Conservation (phyloP, 1,140 invertebrate genomes). For the Panulirus ornatus region DNA sequence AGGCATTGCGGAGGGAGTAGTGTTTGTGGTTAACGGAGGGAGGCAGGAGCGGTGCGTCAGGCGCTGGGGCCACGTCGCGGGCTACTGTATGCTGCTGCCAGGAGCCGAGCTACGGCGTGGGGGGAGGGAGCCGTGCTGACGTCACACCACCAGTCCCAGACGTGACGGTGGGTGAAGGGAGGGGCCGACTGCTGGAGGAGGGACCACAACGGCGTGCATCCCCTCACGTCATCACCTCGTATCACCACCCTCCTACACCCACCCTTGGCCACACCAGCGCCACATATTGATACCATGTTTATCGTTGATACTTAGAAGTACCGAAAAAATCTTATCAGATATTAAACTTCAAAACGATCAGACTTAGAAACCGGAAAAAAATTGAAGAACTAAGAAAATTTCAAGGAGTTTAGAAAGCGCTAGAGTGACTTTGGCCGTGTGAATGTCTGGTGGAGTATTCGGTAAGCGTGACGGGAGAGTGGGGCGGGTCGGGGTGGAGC, state of each 20-base stretch:
- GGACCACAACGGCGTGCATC: conserved; percentile 11
- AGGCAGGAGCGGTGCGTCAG: conserved; percentile 28
- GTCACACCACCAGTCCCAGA: conserved; percentile 63
- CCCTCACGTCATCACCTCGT: background rate
- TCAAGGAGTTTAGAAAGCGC: background rate
- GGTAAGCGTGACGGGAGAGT: conserved; percentile 57
- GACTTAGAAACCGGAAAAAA: too few species aligned
- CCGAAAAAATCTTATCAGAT: too few species aligned
- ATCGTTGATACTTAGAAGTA: background rate
- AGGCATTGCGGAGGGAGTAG: too few species aligned
- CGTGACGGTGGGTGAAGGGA: conserved; percentile 44
- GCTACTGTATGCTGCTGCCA: conserved; percentile 39
- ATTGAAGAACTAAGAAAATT: too few species aligned
- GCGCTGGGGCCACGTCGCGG: conserved; percentile 47
- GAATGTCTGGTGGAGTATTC: conserved; percentile 37
- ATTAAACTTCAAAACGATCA: too few species aligned
- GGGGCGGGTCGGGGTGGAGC: conserved; percentile 39
- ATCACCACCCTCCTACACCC: too few species aligned
- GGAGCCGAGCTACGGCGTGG: too few species aligned
- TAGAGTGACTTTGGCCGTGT: background rate
- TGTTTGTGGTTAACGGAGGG: background rate
- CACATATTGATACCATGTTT: background rate
- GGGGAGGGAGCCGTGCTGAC: conserved; percentile 52
- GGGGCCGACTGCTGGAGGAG: conserved; percentile 3
- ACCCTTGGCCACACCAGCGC: background rate